A percentile compares a stretch with the other conserved stretches of the same genome.
Evolutionary conservation across 1,140 invertebrate genomes (phyloP).

Genomic region (Zaprionus inermis): DNA sequence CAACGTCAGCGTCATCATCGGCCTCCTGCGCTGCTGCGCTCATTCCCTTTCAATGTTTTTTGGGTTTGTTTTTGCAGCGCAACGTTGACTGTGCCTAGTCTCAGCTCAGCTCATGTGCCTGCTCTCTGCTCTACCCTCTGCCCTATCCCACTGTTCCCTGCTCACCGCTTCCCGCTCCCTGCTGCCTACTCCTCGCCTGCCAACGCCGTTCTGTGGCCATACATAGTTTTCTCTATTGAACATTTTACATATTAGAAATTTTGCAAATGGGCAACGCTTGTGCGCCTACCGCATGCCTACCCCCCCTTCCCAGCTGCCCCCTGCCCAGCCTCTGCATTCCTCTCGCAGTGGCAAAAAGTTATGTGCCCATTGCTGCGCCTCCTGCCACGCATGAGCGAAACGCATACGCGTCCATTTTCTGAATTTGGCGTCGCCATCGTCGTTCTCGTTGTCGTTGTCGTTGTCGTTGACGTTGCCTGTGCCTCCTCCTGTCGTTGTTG

Average conservation of each 20-base stretch:
- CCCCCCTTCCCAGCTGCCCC: conserved; percentile 9
- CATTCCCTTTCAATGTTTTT: conserved; percentile 23
- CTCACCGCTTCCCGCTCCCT: no score
- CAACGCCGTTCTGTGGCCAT: conserved; percentile 33
- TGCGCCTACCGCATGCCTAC: conserved; percentile 35
- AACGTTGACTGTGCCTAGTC: conserved; percentile 4
- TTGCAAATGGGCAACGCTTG: conserved; percentile 72
- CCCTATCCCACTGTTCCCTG: background rate
- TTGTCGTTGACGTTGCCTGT: conserved; percentile 36
- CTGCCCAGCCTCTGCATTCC: background rate
- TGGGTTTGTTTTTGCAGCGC: conserved; percentile 47
- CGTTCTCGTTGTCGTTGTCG: conserved; percentile 24
- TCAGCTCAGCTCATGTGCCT: conserved; percentile 24
- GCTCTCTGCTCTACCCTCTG: background rate
- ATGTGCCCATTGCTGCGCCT: conserved; percentile 57
- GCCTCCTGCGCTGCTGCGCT: background rate
- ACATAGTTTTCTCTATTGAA: conserved; percentile 83
- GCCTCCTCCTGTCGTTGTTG: conserved; percentile 26
- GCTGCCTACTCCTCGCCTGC: conserved; percentile 15
- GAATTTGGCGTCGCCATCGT: conserved; percentile 69
- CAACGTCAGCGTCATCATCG: conserved; percentile 53
- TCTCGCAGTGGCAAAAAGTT: conserved; percentile 62
- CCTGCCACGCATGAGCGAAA: conserved; percentile 6
- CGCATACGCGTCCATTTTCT: conserved; percentile 74
- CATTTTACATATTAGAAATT: conserved; percentile 82